Conservation (phyloP, 2,797 vertebrate species). For the Nannoperca obscura region DNA sequence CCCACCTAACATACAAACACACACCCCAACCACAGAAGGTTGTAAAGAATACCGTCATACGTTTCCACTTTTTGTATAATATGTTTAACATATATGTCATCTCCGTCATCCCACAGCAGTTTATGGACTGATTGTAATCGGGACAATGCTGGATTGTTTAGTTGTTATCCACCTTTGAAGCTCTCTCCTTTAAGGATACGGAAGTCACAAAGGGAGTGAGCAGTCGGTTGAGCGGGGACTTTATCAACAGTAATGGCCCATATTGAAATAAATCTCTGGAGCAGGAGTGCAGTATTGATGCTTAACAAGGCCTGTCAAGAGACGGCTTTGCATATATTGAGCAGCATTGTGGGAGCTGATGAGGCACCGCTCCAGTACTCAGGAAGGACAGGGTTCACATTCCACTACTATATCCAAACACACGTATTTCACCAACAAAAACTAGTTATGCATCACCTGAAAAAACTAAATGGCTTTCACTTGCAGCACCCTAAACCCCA, state of each 20-base stretch:
- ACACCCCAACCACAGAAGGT: slow-evolving; percentile 22
- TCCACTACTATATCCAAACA: slow-evolving; percentile 20
- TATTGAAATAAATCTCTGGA: slow-evolving; percentile 75
- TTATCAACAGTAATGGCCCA: slow-evolving; percentile 70
- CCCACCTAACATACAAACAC: slow-evolving; percentile 12
- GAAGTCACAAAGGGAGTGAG: slow-evolving; percentile 54
- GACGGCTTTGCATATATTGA: slow-evolving; percentile 78
- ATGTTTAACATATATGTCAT: slow-evolving; percentile 22
- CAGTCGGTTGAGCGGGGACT: slow-evolving; percentile 55
- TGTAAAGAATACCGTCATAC: slow-evolving; percentile 7
- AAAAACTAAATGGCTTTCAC: slow-evolving; percentile 26
- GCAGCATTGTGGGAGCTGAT: slow-evolving; percentile 56
- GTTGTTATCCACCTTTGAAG: slow-evolving; percentile 17
- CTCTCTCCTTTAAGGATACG: slow-evolving; percentile 45
- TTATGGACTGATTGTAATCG: slow-evolving; percentile 4
- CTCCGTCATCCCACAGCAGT: neutral
- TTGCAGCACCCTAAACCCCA: slow-evolving; percentile 8
- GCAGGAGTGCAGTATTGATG: slow-evolving; percentile 69
- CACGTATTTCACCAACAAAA: neutral
- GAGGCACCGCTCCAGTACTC: slow-evolving; percentile 43
- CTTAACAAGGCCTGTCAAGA: slow-evolving; percentile 72
- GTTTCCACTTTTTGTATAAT: neutral
- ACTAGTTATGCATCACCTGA: slow-evolving; percentile 23
- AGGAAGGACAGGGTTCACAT: slow-evolving; percentile 33
- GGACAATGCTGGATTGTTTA: slow-evolving; percentile 22